Percentiles rank a stretch among this genome's conserved stretches.
phyloP scores from a whole-genome alignment of 2,888 invertebrate genomes.

The Allacma fusca region DNA sequence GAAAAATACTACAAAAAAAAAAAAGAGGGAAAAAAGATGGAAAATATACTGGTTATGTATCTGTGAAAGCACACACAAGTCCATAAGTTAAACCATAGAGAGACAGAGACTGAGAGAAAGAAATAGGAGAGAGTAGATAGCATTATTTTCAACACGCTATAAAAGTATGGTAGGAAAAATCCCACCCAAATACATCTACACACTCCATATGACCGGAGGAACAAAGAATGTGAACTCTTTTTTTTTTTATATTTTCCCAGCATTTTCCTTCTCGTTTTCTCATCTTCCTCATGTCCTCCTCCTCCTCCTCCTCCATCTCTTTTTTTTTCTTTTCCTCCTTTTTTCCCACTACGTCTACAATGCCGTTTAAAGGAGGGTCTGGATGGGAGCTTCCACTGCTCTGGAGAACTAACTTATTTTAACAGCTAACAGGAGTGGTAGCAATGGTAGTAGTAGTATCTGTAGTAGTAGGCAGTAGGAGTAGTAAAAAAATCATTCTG shows the following conservation, averaged over 20 bases:
- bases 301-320: not conserved
- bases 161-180: not conserved
- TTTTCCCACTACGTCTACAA: too few relatives aligned
- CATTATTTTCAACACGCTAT: too few relatives aligned
- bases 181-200: not conserved
- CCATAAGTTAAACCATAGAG: not conserved
- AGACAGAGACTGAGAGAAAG: not conserved
- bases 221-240: conserved; percentile 18
- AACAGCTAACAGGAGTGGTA: conserved; percentile 22
- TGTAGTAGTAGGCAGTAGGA: not conserved
- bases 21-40: conserved; percentile 3
- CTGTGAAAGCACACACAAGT: not conserved
- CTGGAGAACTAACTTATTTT: conserved; percentile 18
- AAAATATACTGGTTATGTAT: not conserved
- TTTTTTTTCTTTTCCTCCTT: not conserved
- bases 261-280: conserved; percentile 18
- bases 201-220: not conserved
- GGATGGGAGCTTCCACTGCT: too few relatives aligned
- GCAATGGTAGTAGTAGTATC: not conserved
- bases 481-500: conserved; percentile 31
- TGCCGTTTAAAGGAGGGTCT: too few relatives aligned
- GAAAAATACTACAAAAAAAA: not conserved
- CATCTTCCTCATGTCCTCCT: conserved; percentile 8
- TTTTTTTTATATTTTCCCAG: not conserved
- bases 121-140: too few relatives aligned